These are phyloP conservation scores for Falco punctatus DNA, from an alignment of 2,113 vertebrate species.

Conservation along the genomic window DNA sequence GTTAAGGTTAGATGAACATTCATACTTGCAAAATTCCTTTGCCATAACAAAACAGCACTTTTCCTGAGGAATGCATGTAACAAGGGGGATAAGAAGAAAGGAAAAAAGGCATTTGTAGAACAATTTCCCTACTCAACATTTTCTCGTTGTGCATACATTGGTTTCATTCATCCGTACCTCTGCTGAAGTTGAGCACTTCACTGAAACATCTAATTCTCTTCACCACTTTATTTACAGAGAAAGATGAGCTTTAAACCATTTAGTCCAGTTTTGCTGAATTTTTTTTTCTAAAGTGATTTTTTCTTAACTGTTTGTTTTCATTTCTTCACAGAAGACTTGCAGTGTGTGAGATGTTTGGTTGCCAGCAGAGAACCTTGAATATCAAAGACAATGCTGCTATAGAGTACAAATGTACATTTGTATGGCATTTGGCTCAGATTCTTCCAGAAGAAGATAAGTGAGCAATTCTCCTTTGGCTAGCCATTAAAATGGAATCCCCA, in stretches of 20 bases:
- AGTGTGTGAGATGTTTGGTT: constrained; percentile 23
- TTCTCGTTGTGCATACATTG: constrained; percentile 32
- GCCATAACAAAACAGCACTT: neutral
- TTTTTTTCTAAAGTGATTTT: constrained; percentile 45
- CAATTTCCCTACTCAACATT: constrained; percentile 46
- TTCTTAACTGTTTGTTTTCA: constrained; percentile 58
- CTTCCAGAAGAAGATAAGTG: neutral
- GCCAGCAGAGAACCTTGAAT: neutral
- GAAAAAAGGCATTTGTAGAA: neutral
- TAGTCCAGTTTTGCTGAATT: neutral
- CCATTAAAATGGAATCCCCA: neutral
- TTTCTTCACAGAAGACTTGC: constrained; percentile 38
- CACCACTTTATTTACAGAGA: constrained; percentile 64
- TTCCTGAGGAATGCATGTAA: neutral
- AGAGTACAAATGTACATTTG: constrained; percentile 21
- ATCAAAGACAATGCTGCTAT: constrained; percentile 27
- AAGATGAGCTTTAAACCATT: constrained; percentile 42
- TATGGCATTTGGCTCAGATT: constrained; percentile 23
- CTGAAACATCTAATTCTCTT: constrained; percentile 59
- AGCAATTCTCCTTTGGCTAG: neutral
- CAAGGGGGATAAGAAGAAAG: neutral
- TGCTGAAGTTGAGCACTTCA: constrained; percentile 10
- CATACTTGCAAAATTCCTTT: neutral
- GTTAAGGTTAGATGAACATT: neutral
- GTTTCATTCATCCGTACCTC: constrained; percentile 25